phyloP scores from a whole-genome alignment of 2,888 invertebrate genomes.

The Drosophila falleni region DNA sequence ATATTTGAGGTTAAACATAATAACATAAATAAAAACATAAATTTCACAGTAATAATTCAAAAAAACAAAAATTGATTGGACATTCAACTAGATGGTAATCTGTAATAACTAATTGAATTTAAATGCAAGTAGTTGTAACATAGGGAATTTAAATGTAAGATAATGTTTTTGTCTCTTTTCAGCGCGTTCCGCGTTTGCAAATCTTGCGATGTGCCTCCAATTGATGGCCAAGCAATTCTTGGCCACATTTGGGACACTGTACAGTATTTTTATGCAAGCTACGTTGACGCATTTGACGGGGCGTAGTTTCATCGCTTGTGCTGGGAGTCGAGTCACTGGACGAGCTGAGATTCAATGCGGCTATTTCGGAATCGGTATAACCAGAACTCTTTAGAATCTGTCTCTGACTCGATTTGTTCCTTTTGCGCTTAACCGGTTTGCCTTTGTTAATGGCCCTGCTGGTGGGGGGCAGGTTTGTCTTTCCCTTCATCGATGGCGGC shows the following conservation, averaged over 20 bases:
- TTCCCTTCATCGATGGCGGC: slow-evolving; percentile 49
- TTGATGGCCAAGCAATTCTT: slow-evolving; percentile 73
- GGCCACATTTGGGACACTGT: slow-evolving; percentile 82
- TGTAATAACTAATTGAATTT: neutral
- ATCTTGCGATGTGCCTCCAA: slow-evolving; percentile 81
- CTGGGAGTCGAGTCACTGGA: slow-evolving; percentile 26
- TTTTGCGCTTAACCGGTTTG: neutral
- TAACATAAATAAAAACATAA: neutral
- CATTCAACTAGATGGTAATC: neutral
- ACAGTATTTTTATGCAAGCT: slow-evolving; percentile 71
- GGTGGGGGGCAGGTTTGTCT: neutral
- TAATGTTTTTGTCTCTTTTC: neutral
- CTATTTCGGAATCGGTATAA: slow-evolving; percentile 71
- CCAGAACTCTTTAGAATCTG: slow-evolving; percentile 70
- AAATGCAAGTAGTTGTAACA: neutral
- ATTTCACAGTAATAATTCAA: neutral
- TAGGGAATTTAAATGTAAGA: neutral
- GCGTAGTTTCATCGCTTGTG: slow-evolving; percentile 36
- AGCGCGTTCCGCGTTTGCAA: slow-evolving; percentile 61
- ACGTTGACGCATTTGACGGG: slow-evolving; percentile 72
- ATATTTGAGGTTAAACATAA: too few species aligned
- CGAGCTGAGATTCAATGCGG: slow-evolving; percentile 43
- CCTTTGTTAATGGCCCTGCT: neutral
- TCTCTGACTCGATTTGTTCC: neutral
- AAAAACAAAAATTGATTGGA: neutral